These are phyloP conservation scores for Gerris lacustris DNA, from an alignment of 2,888 invertebrate species.

Conservation along the genomic window DNA sequence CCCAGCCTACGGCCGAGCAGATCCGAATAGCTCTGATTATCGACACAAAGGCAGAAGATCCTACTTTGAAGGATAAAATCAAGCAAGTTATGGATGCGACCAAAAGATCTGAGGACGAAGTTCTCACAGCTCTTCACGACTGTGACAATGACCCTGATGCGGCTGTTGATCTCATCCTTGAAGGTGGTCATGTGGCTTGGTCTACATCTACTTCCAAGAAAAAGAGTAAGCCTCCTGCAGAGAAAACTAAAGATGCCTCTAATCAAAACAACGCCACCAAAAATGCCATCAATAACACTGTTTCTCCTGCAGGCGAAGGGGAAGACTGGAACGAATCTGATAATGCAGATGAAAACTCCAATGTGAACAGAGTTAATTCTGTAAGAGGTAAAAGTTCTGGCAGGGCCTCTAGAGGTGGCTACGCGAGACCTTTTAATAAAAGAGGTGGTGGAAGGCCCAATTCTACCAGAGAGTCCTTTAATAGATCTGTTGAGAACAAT, in stretches of 20 bases:
- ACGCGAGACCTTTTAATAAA: background rate
- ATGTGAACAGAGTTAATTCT: conserved; percentile 33
- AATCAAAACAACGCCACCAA: conserved; percentile 40
- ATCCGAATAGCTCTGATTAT: conserved; percentile 73
- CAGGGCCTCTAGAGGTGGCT: conserved; percentile 12
- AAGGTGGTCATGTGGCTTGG: conserved; percentile 72
- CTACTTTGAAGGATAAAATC: conserved; percentile 54
- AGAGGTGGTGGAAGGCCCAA: conserved; percentile 14
- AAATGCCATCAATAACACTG: background rate
- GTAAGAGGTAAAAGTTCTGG: conserved; percentile 34
- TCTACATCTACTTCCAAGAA: conserved; percentile 77
- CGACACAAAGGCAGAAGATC: conserved; percentile 50
- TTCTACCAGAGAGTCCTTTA: conserved; percentile 11
- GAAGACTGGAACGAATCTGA: conserved; percentile 29
- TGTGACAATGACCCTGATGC: conserved; percentile 76
- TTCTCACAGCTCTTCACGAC: conserved; percentile 83
- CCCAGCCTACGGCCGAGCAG: conserved; percentile 68
- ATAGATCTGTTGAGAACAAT: background rate
- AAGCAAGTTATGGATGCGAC: conserved; percentile 81
- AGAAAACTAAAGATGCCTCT: conserved; percentile 42
- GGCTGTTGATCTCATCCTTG: conserved; percentile 69
- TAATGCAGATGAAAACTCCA: conserved; percentile 18
- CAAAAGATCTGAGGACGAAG: conserved; percentile 77
- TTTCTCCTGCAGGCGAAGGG: conserved; percentile 25
- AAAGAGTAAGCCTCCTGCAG: conserved; percentile 58